phyloP scores from a whole-genome alignment of 2,888 invertebrate genomes.

The Drosophila ezoana region DNA sequence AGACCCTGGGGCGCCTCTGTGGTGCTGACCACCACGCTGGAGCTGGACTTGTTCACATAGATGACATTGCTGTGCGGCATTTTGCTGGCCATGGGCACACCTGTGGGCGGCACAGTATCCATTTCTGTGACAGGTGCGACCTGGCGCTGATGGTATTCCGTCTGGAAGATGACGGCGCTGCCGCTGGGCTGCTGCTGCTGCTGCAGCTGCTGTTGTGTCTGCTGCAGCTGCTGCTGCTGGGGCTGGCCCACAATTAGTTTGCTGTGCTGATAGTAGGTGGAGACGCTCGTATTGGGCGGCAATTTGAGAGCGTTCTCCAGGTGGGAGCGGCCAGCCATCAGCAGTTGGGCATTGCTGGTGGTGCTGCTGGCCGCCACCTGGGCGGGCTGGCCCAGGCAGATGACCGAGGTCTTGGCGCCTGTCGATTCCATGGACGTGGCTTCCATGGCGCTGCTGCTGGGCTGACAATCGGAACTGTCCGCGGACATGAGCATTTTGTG shows the following conservation, averaged over 20 bases:
- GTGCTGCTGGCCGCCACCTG: conserved; percentile 63
- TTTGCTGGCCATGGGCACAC: conserved; percentile 77
- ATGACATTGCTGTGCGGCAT: conserved; percentile 84
- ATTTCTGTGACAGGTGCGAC: conserved; percentile 82
- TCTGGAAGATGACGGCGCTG: conserved; percentile 50
- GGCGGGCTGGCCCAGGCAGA: conserved; percentile 67
- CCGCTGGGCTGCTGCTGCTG: conserved; percentile 17
- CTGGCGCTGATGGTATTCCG: conserved; percentile 54
- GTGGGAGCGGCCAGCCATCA: conserved; percentile 80
- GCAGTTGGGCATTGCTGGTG: conserved; percentile 61
- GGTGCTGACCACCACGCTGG: conserved; percentile 55
- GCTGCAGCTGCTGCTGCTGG: conserved; percentile 16
- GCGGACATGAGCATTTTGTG: conserved; percentile 85
- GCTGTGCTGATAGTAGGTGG: conserved; percentile 83
- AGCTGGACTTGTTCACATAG: conserved; percentile 79
- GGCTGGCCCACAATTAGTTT: conserved; percentile 67
- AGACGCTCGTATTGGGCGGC: conserved; percentile 84
- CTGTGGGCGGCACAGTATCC: conserved; percentile 82
- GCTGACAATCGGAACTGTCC: conserved; percentile 84
- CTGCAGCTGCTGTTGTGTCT: conserved; percentile 18
- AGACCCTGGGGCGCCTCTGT: conserved; percentile 30
- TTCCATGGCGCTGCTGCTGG: conserved; percentile 76
- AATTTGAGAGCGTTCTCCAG: conserved; percentile 83
- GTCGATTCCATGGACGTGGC: conserved; percentile 18
- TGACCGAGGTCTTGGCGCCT: conserved; percentile 79